phyloP scores from a whole-genome alignment of 2,888 invertebrate species.

The Hydriomena furcata region DNA sequence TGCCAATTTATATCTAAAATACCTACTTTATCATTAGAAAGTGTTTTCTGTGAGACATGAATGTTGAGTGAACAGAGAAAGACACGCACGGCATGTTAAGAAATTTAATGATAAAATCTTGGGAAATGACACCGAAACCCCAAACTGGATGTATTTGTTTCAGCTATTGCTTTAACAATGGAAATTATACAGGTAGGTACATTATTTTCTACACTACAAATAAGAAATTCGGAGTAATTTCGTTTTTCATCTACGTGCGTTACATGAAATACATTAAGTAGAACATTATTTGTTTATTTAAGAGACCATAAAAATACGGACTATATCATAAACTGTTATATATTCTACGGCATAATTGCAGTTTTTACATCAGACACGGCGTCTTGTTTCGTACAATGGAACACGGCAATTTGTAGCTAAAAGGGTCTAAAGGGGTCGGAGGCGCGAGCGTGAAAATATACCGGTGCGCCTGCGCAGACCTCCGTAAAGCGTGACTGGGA shows the following conservation, averaged over 20 bases:
- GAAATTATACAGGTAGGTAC: not conserved
- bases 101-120: conserved; percentile 2
- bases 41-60: conserved; percentile 11
- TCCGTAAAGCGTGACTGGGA: conserved; percentile 35
- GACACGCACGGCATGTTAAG: conserved; percentile 17
- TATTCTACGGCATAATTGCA: conserved; percentile 26
- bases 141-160: not conserved
- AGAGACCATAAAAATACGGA: no score
- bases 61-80: conserved; percentile 14
- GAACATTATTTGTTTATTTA: no score
- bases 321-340: conserved; percentile 14
- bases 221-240: no score
- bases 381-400: conserved; percentile 62
- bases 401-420: conserved; percentile 48
- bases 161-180: not conserved
- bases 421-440: conserved; percentile 45
- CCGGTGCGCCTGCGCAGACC: conserved; percentile 44
- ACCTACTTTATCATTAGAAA: conserved; percentile 26
- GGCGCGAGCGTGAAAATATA: conserved; percentile 52
- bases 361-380: conserved; percentile 53
- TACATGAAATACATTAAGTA: no score
- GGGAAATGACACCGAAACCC: conserved; percentile 2
- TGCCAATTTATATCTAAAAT: conserved; percentile 18
- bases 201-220: no score
- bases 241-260: no score